phyloP scores from a whole-genome alignment of 2,797 vertebrate species.

The Fringilla coelebs region DNA sequence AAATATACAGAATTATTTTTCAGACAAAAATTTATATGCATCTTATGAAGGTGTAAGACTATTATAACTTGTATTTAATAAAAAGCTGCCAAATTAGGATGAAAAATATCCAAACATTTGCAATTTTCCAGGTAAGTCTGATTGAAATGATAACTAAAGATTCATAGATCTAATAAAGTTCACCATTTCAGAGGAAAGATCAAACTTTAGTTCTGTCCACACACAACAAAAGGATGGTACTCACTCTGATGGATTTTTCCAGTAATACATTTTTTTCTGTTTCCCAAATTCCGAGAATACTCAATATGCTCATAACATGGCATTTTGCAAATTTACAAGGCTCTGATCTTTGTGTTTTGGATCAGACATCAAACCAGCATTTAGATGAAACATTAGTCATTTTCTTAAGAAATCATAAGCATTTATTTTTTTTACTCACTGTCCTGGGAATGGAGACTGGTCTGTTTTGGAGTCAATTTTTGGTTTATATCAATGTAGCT shows the following conservation, averaged over 20 bases:
- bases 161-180: not conserved
- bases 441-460: not conserved
- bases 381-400: slow-evolving; percentile 7
- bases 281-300: not conserved
- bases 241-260: not conserved
- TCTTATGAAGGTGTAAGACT: not conserved
- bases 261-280: not conserved
- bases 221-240: not conserved
- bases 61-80: not conserved
- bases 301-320: not conserved
- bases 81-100: not conserved
- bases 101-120: not conserved
- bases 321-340: not conserved
- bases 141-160: not conserved
- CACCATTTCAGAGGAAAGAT: not conserved
- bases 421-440: not conserved
- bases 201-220: not conserved
- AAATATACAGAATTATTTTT: not conserved
- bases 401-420: not conserved
- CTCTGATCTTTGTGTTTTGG: not conserved
- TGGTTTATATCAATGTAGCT: slow-evolving; percentile 19
- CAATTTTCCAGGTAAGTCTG: not conserved
- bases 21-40: not conserved
- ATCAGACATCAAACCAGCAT: slow-evolving; percentile 7
- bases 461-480: slow-evolving; percentile 5